phyloP scores from a whole-genome alignment of 2,797 vertebrate species.

The Protonibea diacanthus region DNA sequence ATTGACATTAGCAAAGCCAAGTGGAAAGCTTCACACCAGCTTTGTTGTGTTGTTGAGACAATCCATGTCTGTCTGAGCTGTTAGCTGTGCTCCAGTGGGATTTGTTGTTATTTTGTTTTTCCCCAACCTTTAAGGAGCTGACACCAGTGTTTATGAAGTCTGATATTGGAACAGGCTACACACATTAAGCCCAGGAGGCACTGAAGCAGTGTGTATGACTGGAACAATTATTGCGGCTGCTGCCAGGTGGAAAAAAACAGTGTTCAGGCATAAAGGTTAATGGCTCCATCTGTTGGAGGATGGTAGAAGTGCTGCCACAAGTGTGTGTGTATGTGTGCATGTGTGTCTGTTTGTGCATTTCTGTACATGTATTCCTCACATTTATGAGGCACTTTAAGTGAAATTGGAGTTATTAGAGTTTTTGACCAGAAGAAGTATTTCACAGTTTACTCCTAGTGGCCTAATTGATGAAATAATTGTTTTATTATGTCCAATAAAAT shows the following conservation, averaged over 20 bases:
- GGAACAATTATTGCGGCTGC: conserved; percentile 52
- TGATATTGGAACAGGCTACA: conserved; percentile 58
- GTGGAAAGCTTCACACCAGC: conserved; percentile 16
- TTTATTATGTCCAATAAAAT: background rate
- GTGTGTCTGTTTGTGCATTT: background rate
- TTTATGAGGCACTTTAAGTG: background rate
- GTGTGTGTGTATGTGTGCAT: background rate
- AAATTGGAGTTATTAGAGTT: background rate
- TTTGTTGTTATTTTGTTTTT: conserved; percentile 57
- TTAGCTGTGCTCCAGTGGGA: conserved; percentile 46
- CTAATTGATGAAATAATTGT: background rate
- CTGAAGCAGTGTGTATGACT: conserved; percentile 51
- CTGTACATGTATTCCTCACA: background rate
- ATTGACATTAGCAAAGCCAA: conserved; percentile 1
- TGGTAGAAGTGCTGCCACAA: conserved; percentile 20
- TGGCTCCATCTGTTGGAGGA: conserved; percentile 82
- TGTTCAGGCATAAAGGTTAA: conserved; percentile 69
- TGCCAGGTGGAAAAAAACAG: conserved; percentile 49
- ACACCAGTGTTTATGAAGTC: conserved; percentile 61
- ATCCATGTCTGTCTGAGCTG: conserved; percentile 26
- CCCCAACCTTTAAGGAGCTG: conserved; percentile 48
- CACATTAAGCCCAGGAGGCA: conserved; percentile 56
- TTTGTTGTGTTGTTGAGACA: conserved; percentile 10
- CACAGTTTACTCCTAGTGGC: background rate
- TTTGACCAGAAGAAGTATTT: background rate